phyloP scores from a whole-genome alignment of 2,888 invertebrate species.

The Drosophila mayaguana region DNA sequence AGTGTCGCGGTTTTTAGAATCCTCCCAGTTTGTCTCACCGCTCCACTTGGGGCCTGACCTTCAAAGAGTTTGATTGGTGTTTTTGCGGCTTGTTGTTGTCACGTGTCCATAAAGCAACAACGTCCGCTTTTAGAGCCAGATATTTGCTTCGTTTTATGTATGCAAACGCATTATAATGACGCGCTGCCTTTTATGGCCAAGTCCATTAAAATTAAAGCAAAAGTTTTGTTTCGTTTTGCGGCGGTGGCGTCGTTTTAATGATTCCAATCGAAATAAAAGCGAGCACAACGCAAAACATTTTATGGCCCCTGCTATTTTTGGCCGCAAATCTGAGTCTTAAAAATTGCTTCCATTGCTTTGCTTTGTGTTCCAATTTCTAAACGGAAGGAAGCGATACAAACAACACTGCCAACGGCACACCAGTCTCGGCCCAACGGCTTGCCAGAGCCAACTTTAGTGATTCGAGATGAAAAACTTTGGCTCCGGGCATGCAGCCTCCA shows the following conservation, averaged over 20 bases:
- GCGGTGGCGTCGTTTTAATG: slow-evolving; percentile 62
- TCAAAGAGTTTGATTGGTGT: slow-evolving; percentile 77
- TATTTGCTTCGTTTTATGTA: slow-evolving; percentile 77
- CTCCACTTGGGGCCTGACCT: slow-evolving; percentile 44
- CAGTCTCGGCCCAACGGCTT: slow-evolving; percentile 19
- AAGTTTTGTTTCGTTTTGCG: slow-evolving; percentile 65
- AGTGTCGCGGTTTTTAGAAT: slow-evolving; percentile 69
- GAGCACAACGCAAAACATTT: slow-evolving; percentile 38
- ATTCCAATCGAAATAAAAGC: slow-evolving; percentile 59
- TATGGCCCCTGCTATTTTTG: slow-evolving; percentile 42
- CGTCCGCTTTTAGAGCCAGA: slow-evolving; percentile 52
- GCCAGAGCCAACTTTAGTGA: slow-evolving; percentile 11
- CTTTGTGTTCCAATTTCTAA: slow-evolving; percentile 67
- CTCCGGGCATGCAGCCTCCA: slow-evolving; percentile 8
- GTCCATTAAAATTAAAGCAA: slow-evolving; percentile 80
- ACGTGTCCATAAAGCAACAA: slow-evolving; percentile 73
- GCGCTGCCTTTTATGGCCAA: slow-evolving; percentile 67
- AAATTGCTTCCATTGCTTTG: slow-evolving; percentile 27
- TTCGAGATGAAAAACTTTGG: slow-evolving; percentile 43
- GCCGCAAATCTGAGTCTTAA: slow-evolving; percentile 25
- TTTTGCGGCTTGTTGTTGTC: slow-evolving; percentile 66
- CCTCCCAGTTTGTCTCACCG: neutral
- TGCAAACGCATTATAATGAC: slow-evolving; percentile 79
- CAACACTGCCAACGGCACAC: slow-evolving; percentile 54
- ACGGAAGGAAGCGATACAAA: slow-evolving; percentile 64